Percentiles rank a stretch among this genome's conserved stretches.
phyloP scores from a whole-genome alignment of 2,113 vertebrate species.

The Carlito syrichta region DNA sequence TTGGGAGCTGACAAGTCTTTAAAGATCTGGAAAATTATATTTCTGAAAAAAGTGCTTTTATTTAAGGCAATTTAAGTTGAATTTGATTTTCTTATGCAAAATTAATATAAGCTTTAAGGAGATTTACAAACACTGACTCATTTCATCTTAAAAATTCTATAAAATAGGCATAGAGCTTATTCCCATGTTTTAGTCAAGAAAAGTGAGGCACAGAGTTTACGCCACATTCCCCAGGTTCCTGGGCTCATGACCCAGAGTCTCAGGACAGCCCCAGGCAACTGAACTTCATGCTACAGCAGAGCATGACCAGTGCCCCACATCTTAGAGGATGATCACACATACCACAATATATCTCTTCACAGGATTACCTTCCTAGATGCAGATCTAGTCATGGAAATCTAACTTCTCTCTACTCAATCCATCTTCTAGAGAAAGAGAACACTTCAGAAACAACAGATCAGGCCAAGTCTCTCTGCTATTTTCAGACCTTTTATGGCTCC shows the following conservation, averaged over 20 bases:
- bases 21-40: neutral
- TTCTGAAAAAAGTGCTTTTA: constrained; percentile 23
- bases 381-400: neutral
- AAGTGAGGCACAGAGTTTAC: too few species aligned
- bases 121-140: neutral
- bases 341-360: neutral
- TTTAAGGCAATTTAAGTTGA: neutral
- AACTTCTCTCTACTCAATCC: neutral
- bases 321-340: neutral
- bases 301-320: rapidly evolving
- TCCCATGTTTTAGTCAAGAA: too few species aligned
- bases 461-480: neutral
- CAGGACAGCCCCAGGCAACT: neutral
- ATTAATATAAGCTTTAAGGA: neutral
- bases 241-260: neutral
- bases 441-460: neutral
- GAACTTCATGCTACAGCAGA: too few species aligned
- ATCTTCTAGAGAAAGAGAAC: neutral
- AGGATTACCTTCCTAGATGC: neutral
- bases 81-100: neutral
- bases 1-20: neutral
- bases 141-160: neutral
- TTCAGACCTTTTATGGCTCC: neutral
- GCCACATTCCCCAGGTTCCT: neutral
- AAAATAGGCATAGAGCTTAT: neutral